These are phyloP conservation scores for Narcine bancroftii DNA, from an alignment of 2,113 vertebrate species.

Conservation along the genomic window DNA sequence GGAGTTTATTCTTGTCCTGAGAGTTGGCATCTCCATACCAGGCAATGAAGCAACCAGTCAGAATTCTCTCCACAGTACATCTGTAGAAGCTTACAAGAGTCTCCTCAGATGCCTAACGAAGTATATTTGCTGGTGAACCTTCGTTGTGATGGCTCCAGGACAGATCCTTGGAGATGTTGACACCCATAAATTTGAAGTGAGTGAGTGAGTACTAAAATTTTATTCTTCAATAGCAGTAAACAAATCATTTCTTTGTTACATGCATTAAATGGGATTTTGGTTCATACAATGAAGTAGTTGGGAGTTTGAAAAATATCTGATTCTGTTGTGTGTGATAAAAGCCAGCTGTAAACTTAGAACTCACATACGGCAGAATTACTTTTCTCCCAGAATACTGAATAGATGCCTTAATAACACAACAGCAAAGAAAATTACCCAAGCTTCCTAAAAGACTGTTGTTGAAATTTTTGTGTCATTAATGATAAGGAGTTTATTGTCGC, in stretches of 20 bases:
- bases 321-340: background rate
- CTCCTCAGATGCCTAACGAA: no score
- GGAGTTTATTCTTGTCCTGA: no score
- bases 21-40: no score
- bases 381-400: background rate
- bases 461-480: background rate
- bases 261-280: background rate
- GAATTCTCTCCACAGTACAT: no score
- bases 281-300: background rate
- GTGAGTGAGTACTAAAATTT: no score
- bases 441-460: background rate
- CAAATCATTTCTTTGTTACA: background rate
- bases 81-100: no score
- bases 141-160: no score
- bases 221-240: background rate
- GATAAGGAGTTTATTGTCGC: no score
- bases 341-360: background rate
- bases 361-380: background rate
- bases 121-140: no score
- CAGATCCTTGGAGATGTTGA: no score
- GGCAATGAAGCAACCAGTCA: no score
- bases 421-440: background rate
- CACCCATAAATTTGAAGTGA: no score
- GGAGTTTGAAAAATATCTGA: background rate
- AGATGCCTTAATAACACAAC: background rate